Base-by-base conservation (phyloP, 2,888 invertebrate species). In the Netelia inedita region DNA sequence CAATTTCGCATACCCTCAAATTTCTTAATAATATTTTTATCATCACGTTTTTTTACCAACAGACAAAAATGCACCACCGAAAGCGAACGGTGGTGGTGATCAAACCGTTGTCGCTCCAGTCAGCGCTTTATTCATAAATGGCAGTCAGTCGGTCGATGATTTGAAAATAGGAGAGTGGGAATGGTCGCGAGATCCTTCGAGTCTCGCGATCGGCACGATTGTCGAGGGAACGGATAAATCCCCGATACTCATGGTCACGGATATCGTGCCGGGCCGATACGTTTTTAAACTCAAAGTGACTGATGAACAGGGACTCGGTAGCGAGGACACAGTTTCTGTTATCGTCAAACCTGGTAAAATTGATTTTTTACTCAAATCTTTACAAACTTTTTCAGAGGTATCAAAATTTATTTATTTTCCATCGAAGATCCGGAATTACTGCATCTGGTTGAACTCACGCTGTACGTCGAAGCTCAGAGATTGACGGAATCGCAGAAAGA, bases 11-110 rank as follows among this genome's bases (percentile, higher is more conserved):
- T 69, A 14, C 8, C 9, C 23, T 61, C 2, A 21, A 43, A 5
- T 35, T 14, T 79, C 28, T 21, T 50, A 59, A 11, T 71, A 63
- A 23, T 43, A 57, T 55, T 21, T 19, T 74, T 69, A 6, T 21
- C 41, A 16, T 43, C 1, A 23, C 9, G 85, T 79, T 85, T 82
- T 72, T 83, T 55, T 35, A 35, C 35, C 6, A 1, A 65, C 93
- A 98, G 98, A 98, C 94, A 96, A 97, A 93, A 99, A 99, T 94
- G 96, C 97, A 82, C 96, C 97, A 5, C 98, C 98, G 0, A 96
- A 96, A 90, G 98, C 98, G 0, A 96, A 97, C 92, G 98, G 97
- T 0, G 98, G 98, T 6, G 98, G 97, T 0, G 97, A 98, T 94
- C 96, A 96, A 91, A 96, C 96, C 16, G 94, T 98, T 0, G 95